Evolutionary conservation across 2,113 vertebrate species (phyloP), one percentile per base, ranked within the genome.

Genomic region (Micronisus gabar): DNA sequence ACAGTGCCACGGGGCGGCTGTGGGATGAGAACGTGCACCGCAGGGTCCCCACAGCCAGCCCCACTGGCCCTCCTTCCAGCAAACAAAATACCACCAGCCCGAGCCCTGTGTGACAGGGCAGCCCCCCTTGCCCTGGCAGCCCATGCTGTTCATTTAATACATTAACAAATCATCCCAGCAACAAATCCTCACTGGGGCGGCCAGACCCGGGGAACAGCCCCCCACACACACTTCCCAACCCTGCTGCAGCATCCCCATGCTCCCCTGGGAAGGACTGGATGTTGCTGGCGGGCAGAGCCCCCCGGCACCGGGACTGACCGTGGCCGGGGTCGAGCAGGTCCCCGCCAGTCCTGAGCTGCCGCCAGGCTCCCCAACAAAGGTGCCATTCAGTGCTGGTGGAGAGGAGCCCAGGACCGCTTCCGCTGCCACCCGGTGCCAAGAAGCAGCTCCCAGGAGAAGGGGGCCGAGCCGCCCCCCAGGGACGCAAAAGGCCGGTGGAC

Each of bases 311-410:
- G 74, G 22, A 19, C 29, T 1, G 47, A 73, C n/a, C 5, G 1
- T 36, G 38, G 50, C 13, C 2, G 12, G 47, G 53, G 45, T 40
- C 13, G 29, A 56, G 79, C 6, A 1, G 75, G 79, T 83, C 61
- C 86, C 25, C 0, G 4, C 15, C 82, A 90, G 59, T 38, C 81
- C 48, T 15, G 5, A 32, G 85, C 85, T 74, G 61, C 74, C 6
- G 79, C 93, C 96, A 95, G 75, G 62, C 9, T 80, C 55, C 87
- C 86, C 91, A 91, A 97, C 94, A 97, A 96, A 96, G 94, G 86
- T 91, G 65, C 63, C 93, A 91, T 97, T 96, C 83, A 96, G 65
- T 3, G 10, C 15, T 1, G 17, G 73, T 93, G 95, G 96, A 96
- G 95, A 93, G 80, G 45, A 88, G 95, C 95, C 96, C 95, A 84